Evolutionary conservation across 1,140 invertebrate genomes (phyloP), one percentile per base, ranked within the genome.

Genomic region (Holotrichia oblita): DNA sequence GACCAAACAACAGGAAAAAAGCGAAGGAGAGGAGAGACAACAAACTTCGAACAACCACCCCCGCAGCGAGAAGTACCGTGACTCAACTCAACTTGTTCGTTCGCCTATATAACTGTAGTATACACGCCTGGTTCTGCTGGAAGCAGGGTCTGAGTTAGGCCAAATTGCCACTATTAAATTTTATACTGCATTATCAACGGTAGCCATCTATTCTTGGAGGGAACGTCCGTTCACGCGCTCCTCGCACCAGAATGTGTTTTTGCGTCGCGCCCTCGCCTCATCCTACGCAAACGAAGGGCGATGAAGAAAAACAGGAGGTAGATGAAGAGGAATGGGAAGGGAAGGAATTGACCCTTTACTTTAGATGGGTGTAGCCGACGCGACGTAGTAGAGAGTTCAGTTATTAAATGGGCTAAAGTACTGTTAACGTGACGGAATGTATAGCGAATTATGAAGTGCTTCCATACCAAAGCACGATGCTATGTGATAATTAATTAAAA

Each of bases 11-110:
- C 48, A 22, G 69, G 40, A 78, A 69, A n/a, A 20, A 75, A 24
- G 17, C 0, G 34, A 59, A 34, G 55, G 61, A 41, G 41, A 73
- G 61, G 61, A 40, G 41, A 72, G 61, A 41, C 59, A 78, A 75
- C 40, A 75, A 27, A 40, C 77, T 55, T 72, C 22, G 69, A 69
- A 69, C 72, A 77, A 40, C 34, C 61, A 69, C 59, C 77, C 77
- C 55, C 55, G 40, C 61, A 72, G 61, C 61, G 34, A 77, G 76
- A 69, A 69, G 27, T 20, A 42, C 77, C 22, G 61, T 78, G 77
- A 78, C 59, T 78, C 77, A 78, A 72, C 59, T 42, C 77, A 78
- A 34, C 61, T 27, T 22, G 61, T 14, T 34, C 61, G 61, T 14
- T 34, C 61, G 22, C 27, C 17, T 73, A 24, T 78, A 77, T 69